A percentile compares a stretch with the other conserved stretches of the same genome.
These are phyloP conservation scores for Ceratotherium simum DNA, from an alignment of 2,113 vertebrate genomes.

Conservation along the genomic window DNA sequence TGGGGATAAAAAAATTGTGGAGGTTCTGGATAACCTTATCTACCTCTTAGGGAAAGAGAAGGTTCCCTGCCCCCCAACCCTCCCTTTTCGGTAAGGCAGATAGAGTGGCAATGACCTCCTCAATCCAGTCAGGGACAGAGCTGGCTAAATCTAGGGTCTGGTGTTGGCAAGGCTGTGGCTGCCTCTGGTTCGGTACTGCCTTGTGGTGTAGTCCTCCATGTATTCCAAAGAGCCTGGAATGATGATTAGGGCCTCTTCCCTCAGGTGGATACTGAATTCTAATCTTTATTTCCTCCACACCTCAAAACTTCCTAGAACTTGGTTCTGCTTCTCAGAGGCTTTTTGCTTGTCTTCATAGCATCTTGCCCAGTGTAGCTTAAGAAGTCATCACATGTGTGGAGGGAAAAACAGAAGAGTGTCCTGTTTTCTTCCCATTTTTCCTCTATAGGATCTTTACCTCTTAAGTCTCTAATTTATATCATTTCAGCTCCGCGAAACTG, in stretches of 20 bases:
- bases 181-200: background rate
- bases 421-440: background rate
- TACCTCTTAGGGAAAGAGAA: background rate
- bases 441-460: background rate
- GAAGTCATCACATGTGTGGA: background rate
- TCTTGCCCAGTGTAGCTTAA: background rate
- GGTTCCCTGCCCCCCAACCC: too few species aligned
- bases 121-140: background rate
- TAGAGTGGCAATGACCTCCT: background rate
- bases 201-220: background rate
- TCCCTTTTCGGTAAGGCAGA: background rate
- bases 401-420: background rate
- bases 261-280: background rate
- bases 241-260: background rate
- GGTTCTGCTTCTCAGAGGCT: background rate
- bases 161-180: background rate
- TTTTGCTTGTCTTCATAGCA: background rate
- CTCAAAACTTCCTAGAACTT: background rate
- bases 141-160: background rate
- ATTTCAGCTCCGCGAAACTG: background rate
- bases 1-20: background rate
- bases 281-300: background rate
- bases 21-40: background rate
- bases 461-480: conserved; percentile 58
- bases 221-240: background rate